These are phyloP conservation scores for Rhinolophus sinicus DNA, from an alignment of 2,113 vertebrate species.

Conservation along the genomic window DNA sequence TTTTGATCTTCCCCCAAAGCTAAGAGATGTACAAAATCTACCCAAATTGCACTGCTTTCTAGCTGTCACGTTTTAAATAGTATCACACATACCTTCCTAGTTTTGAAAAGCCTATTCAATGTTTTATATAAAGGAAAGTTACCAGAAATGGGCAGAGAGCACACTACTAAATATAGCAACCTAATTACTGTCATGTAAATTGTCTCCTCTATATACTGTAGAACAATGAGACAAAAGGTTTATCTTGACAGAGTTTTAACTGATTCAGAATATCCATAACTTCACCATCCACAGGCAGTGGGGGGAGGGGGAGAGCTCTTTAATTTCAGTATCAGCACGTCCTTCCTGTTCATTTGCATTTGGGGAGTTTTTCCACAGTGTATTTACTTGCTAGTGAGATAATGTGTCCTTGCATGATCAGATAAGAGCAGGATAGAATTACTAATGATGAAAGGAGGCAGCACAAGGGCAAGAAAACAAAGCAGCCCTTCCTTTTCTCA, in stretches of 20 bases:
- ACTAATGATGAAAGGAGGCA: conserved; percentile 5
- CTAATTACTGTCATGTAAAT: conserved; percentile 63
- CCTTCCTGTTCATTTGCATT: conserved; percentile 48
- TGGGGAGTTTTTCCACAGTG: background rate
- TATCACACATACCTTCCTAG: conserved; percentile 52
- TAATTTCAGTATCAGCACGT: background rate
- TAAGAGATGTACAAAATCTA: background rate
- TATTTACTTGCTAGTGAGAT: conserved; percentile 32
- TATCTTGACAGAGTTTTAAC: conserved; percentile 42
- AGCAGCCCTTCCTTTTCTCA: conserved; percentile 25
- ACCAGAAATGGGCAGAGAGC: conserved; percentile 28
- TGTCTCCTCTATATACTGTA: conserved; percentile 11
- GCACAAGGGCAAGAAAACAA: conserved; percentile 3
- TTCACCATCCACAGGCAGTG: background rate
- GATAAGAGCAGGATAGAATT: conserved; percentile 38
- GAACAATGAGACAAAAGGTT: conserved; percentile 52
- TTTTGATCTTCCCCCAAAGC: conserved; percentile 37
- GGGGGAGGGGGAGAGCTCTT: background rate
- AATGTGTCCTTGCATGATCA: background rate
- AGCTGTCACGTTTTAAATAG: conserved; percentile 74
- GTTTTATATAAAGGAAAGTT: conserved; percentile 56
- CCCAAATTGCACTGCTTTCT: conserved; percentile 17
- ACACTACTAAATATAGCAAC: conserved; percentile 61
- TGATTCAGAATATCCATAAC: background rate
- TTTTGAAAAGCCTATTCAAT: conserved; percentile 77